These are phyloP conservation scores for Nomada ruficornis DNA, from an alignment of 2,888 invertebrate species.

Conservation along the genomic window DNA sequence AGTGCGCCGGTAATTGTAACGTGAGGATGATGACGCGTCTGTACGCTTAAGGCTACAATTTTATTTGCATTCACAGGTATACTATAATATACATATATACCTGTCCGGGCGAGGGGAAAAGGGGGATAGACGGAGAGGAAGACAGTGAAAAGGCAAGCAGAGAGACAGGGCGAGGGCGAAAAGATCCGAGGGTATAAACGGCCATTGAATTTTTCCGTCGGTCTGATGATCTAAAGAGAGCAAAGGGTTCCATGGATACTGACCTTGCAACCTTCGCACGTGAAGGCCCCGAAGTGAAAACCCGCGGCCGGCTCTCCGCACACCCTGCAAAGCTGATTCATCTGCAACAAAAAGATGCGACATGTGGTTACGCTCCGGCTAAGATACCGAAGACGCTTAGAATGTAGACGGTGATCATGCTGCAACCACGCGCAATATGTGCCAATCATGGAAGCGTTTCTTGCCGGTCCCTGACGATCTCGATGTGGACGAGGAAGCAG, in stretches of 20 bases:
- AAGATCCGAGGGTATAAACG: conserved; percentile 32
- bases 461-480: conserved; percentile 37
- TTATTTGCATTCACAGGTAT: conserved; percentile 41
- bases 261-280: conserved; percentile 83
- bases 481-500: not conserved
- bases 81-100: not conserved
- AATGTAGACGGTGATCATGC: conserved; percentile 55
- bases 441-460: conserved; percentile 62
- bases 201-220: conserved; percentile 39
- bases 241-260: conserved; percentile 61
- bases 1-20: conserved; percentile 37
- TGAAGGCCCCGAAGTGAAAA: conserved; percentile 82
- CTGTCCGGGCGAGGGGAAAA: no score
- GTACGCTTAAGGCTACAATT: conserved; percentile 42
- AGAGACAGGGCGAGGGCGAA: not conserved
- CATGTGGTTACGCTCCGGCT: conserved; percentile 65
- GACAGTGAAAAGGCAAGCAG: not conserved
- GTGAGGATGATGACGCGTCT: conserved; percentile 41
- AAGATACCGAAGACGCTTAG: conserved; percentile 60
- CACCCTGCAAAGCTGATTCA: conserved; percentile 83
- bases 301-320: conserved; percentile 83
- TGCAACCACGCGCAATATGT: conserved; percentile 60
- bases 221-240: conserved; percentile 50
- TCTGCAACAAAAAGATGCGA: conserved; percentile 77
- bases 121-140: not conserved